Evolutionary conservation across 2,888 invertebrate species (phyloP).

Genomic region (Nomada fucata): DNA sequence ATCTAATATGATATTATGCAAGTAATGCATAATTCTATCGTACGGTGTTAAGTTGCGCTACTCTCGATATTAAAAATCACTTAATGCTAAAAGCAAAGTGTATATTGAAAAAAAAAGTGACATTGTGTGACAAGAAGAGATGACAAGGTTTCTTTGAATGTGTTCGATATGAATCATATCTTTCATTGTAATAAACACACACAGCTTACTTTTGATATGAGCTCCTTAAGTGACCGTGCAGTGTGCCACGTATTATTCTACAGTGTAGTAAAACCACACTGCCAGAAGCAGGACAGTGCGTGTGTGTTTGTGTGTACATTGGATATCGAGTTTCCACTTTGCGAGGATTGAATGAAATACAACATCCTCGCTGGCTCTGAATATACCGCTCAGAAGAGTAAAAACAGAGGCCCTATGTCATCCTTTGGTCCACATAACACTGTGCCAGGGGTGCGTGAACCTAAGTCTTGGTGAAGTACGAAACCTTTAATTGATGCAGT

Average conservation of each 20-base stretch:
- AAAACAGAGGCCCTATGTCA: conserved; percentile 66
- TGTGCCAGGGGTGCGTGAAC: conserved; percentile 70
- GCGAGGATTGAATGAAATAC: conserved; percentile 66
- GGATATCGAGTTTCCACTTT: conserved; percentile 66
- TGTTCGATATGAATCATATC: conserved; percentile 56
- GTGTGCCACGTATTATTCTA: conserved; percentile 63
- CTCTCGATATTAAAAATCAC: conserved; percentile 50
- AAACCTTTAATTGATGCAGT: conserved; percentile 69
- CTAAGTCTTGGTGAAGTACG: conserved; percentile 70
- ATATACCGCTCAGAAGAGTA: conserved; percentile 65
- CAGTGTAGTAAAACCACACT: conserved; percentile 62
- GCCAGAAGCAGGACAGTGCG: conserved; percentile 64
- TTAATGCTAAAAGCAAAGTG: conserved; percentile 57
- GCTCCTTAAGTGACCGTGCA: conserved; percentile 67
- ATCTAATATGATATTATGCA: conserved; percentile 44
- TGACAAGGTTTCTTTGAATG: conserved; percentile 48
- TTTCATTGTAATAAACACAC: conserved; percentile 48
- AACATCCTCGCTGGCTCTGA: conserved; percentile 66
- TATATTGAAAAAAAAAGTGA: conserved; percentile 64
- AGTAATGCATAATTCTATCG: conserved; percentile 24
- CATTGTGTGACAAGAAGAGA: conserved; percentile 68
- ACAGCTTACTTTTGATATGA: conserved; percentile 49
- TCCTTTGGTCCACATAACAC: conserved; percentile 69
- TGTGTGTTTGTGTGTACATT: conserved; percentile 67
- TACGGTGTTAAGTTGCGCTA: conserved; percentile 47